Base-by-base conservation (phyloP, 2,888 invertebrate species). In the Drosophila anceps region DNA sequence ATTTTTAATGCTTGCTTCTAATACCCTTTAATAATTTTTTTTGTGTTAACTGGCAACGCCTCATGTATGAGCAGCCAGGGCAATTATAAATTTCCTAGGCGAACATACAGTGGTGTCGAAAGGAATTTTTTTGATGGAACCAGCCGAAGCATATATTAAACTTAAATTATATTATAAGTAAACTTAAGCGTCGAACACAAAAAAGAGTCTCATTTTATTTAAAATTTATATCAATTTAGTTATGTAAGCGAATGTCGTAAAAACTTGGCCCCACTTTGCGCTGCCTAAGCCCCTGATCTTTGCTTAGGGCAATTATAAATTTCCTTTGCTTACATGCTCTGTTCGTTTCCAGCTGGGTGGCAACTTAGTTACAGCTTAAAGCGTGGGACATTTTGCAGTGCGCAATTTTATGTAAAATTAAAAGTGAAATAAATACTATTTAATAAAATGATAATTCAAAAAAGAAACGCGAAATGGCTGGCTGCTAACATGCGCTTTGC, bases 1-100 rank as follows among this genome's bases (percentile, higher is more conserved):
- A 58, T 43, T 29, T 66, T 55, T 29, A 50, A 50, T 35, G 55
- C 27, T 18, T n/a, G 13, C 37, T 12, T 20, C 48, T 64, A 51
- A 63, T 66, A 24, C 64, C 18, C 37, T 51, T 24, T n/a, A 33
- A 31, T 15, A 20, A 13, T 12, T 8, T 10, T 37, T n/a, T 53
- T n/a, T 20, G 10, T 10, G 15, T 1, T 37, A 53, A n/a, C 13
- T 31, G 55, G 31, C 31, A 55, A 31, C 43, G 43, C 31, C 43
- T 33, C 2, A 6, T 15, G 9, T 29, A 29, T 54, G 31, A 20
- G 9, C 31, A 55, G 5, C 2, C 31, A 18, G 4, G 15, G 24
- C 6, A 20, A 57, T 57, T 33, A 55, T 57, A 10, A 33, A 41
- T 18, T 55, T 6, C 29, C 18, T 41, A 39, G 1, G 54, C 7